Conservation (phyloP, 2,113 vertebrate genomes). For the Chloropsis cyanopogon region DNA sequence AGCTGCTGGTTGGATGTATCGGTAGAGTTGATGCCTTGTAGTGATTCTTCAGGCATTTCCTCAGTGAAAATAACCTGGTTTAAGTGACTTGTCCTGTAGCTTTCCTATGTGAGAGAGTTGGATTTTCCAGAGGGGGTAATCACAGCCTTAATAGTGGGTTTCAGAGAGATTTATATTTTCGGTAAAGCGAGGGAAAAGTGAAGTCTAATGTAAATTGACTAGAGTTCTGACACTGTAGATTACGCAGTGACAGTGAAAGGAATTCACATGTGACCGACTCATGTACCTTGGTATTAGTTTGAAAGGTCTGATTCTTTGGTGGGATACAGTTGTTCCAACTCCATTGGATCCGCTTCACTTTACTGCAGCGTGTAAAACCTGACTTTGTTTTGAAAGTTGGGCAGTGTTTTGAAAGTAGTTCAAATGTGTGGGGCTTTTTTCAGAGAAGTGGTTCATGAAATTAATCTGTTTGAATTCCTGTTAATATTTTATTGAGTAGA, state of each 20-base stretch:
- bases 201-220: not conserved
- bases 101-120: not conserved
- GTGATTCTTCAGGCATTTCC: not conserved
- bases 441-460: not conserved
- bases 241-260: not conserved
- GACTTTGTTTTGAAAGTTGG: not conserved
- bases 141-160: not conserved
- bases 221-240: not conserved
- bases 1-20: not conserved
- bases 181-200: not conserved
- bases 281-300: not conserved
- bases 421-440: not conserved
- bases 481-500: not conserved
- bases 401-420: not conserved
- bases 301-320: not conserved
- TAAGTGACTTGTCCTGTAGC: not conserved
- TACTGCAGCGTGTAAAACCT: not conserved
- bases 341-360: not conserved
- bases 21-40: not conserved
- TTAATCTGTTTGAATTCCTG: not conserved
- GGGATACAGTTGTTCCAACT: not conserved
- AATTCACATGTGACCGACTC: fast-evolving
- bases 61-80: not conserved
- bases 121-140: not conserved
- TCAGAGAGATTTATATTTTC: not conserved